Evolutionary conservation across 2,113 vertebrate genomes (phyloP).

Genomic region (Corydoras sp.): DNA sequence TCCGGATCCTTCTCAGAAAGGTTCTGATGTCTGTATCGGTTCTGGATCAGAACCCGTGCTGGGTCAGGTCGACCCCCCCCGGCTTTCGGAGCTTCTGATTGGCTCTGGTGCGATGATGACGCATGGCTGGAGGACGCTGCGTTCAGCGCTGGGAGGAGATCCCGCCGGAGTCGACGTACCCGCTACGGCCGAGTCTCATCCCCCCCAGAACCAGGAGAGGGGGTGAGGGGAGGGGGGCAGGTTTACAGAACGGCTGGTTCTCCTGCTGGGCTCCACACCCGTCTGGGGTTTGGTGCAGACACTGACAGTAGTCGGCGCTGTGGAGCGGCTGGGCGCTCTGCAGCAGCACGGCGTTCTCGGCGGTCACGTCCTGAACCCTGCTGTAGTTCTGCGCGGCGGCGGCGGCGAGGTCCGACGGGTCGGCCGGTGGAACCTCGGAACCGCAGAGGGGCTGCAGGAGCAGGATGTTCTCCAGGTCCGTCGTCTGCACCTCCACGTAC

Average conservation of each 20-base stretch:
- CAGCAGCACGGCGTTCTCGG: constrained; percentile 71
- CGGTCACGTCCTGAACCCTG: constrained; percentile 71
- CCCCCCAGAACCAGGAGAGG: constrained; percentile 39
- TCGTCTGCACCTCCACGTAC: constrained; percentile 83
- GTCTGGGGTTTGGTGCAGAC: constrained; percentile 38
- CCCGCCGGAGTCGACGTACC: constrained; percentile 79
- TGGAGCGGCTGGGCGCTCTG: constrained; percentile 57
- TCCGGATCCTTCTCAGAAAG: too few relatives aligned
- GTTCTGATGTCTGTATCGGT: too few relatives aligned
- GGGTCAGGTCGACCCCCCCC: too few relatives aligned
- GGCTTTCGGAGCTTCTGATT: too few relatives aligned
- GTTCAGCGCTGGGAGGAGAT: constrained; percentile 46
- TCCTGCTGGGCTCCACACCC: constrained; percentile 26
- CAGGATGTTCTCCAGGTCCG: constrained; percentile 66
- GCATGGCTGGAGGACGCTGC: too few relatives aligned
- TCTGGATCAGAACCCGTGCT: too few relatives aligned
- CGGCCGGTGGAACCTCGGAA: constrained; percentile 26
- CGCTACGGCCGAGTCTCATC: constrained; percentile 53
- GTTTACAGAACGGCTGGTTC: constrained; percentile 50
- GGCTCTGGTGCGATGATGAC: too few relatives aligned
- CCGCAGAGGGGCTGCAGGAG: constrained; percentile 64
- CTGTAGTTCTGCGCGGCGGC: constrained; percentile 70
- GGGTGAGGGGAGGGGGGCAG: constrained; percentile 23
- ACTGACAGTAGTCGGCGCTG: constrained; percentile 43
- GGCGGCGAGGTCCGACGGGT: constrained; percentile 38